Evolutionary conservation across 2,888 invertebrate species (phyloP).

Genomic region (Stenichneumon culpator): DNA sequence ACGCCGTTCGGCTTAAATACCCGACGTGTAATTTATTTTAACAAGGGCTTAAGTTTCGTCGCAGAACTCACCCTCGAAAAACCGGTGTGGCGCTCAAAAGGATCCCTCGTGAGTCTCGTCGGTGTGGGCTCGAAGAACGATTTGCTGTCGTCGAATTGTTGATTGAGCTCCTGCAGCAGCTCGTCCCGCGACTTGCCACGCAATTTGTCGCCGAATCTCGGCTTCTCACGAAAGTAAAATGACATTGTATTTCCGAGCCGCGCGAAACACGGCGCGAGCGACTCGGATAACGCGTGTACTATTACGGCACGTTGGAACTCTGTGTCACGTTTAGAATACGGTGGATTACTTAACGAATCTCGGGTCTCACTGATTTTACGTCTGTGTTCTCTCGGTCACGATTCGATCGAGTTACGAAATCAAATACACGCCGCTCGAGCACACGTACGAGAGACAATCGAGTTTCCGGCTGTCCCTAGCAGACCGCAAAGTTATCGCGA

Average conservation of each 20-base stretch:
- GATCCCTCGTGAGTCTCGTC: conserved; percentile 73
- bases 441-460: not conserved
- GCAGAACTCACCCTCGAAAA: conserved; percentile 77
- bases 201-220: conserved; percentile 80
- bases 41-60: too few species aligned
- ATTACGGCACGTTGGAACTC: not conserved
- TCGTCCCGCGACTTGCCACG: conserved; percentile 82
- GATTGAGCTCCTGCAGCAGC: conserved; percentile 80
- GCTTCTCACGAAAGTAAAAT: conserved; percentile 82
- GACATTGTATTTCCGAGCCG: conserved; percentile 77
- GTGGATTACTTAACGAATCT: not conserved
- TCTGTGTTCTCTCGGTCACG: not conserved
- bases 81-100: conserved; percentile 79
- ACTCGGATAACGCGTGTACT: conserved; percentile 49
- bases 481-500: not conserved
- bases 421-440: not conserved
- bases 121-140: conserved; percentile 79
- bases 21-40: not conserved
- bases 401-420: not conserved
- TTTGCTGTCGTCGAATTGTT: conserved; percentile 80
- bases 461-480: not conserved
- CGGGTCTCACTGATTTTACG: not conserved
- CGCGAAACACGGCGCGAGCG: conserved; percentile 55
- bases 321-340: not conserved
- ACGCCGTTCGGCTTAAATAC: not conserved